phyloP scores from a whole-genome alignment of 2,797 vertebrate genomes.

The Cuculus canorus region DNA sequence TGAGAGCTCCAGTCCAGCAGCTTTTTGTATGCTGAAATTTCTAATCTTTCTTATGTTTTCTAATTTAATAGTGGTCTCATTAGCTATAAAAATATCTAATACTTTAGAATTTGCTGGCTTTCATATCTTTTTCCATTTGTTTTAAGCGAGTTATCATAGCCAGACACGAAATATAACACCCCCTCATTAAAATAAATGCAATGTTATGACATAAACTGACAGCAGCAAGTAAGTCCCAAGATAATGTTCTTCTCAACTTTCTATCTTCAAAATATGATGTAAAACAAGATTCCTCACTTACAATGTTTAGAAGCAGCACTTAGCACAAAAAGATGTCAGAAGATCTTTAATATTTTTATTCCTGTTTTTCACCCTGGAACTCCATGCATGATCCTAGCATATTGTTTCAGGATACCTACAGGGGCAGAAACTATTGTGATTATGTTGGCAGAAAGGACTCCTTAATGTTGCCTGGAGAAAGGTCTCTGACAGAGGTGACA shows the following conservation, averaged over 20 bases:
- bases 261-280: neutral
- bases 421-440: neutral
- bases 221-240: neutral
- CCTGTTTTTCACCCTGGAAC: neutral
- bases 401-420: neutral
- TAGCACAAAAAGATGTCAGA: neutral
- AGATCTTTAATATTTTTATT: neutral
- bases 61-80: neutral
- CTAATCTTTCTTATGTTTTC: neutral
- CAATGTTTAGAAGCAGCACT: neutral
- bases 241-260: neutral
- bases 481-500: neutral
- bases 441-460: neutral
- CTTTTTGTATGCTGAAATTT: neutral
- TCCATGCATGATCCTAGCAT: neutral
- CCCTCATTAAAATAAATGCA: constrained; percentile 20
- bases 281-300: neutral
- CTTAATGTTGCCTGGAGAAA: neutral
- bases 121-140: neutral
- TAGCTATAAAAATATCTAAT: neutral
- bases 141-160: neutral
- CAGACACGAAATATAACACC: neutral
- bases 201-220: constrained; percentile 18
- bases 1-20: neutral
- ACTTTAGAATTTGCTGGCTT: neutral